Evolutionary conservation across 2,888 invertebrate species (phyloP).

Genomic region (Meloe dianella): DNA sequence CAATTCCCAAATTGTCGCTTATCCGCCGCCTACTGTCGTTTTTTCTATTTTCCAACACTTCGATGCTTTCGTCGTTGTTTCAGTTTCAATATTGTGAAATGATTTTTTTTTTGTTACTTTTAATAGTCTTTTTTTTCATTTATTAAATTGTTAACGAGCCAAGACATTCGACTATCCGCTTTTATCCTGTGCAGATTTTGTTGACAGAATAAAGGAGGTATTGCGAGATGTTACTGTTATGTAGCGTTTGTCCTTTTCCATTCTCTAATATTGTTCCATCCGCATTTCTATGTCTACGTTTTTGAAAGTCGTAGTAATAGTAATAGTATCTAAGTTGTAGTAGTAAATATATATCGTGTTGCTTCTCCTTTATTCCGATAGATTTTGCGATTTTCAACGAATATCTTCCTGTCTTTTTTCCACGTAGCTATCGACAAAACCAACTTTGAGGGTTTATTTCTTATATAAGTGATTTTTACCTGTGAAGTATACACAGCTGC

Average conservation of each 20-base stretch:
- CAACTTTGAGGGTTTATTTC: not conserved
- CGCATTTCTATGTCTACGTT: not conserved
- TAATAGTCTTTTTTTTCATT: conserved; percentile 4
- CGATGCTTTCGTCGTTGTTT: not conserved
- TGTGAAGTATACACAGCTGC: conserved; percentile 27
- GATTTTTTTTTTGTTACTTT: not conserved
- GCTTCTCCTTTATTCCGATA: not conserved
- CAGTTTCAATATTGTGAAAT: not conserved
- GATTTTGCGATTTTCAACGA: conserved; percentile 10
- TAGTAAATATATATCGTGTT: conserved; percentile 18
- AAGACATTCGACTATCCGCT: not conserved
- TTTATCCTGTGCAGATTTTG: conserved; percentile 13
- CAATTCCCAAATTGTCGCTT: conserved; percentile 13
- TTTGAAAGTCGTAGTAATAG: not conserved
- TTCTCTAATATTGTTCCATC: conserved; percentile 5
- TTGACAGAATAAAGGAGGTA: conserved; percentile 5
- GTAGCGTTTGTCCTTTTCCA: not conserved
- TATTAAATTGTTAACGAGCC: conserved; percentile 23
- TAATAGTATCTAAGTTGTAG: not conserved
- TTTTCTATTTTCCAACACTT: not conserved
- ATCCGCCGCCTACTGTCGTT: conserved; percentile 8
- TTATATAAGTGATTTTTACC: conserved; percentile 20
- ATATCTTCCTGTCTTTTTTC: conserved; percentile 12
- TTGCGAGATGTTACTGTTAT: conserved; percentile 15
- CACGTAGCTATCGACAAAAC: not conserved